phyloP scores from a whole-genome alignment of 2,888 invertebrate species.

The Orchesella flavescens region DNA sequence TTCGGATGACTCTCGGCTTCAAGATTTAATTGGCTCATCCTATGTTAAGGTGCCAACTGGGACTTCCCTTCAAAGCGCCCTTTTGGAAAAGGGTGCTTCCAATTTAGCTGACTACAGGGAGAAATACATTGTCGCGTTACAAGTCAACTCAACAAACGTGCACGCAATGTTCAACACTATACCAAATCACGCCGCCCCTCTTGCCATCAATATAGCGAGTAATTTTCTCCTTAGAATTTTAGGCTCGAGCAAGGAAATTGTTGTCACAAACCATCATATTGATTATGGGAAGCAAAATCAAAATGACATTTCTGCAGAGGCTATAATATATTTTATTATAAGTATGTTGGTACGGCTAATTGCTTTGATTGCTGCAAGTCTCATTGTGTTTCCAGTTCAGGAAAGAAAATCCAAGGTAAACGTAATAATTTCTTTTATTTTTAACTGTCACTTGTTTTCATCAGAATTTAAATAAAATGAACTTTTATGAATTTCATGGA shows the following conservation, averaged over 20 bases:
- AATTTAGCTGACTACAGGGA: too few relatives aligned
- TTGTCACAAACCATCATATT: not conserved
- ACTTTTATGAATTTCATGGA: too few relatives aligned
- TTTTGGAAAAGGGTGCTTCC: not conserved
- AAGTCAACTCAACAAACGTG: too few relatives aligned
- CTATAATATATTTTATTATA: conserved; percentile 12
- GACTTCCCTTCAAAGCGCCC: not conserved
- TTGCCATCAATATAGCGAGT: conserved; percentile 48
- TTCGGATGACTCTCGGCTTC: conserved; percentile 66
- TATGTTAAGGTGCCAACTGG: conserved; percentile 56
- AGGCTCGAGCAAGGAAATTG: too few relatives aligned
- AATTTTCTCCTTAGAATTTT: too few relatives aligned
- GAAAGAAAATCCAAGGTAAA: conserved; percentile 68
- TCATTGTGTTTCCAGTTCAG: too few relatives aligned
- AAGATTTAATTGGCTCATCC: conserved; percentile 56
- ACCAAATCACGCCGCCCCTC: conserved; percentile 4
- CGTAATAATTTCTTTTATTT: not conserved
- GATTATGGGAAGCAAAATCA: too few relatives aligned
- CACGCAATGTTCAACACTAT: too few relatives aligned
- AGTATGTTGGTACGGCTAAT: conserved; percentile 61
- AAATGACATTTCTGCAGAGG: not conserved
- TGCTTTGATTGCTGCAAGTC: too few relatives aligned
- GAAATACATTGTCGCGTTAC: too few relatives aligned
- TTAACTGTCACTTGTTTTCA: conserved; percentile 44
- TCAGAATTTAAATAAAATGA: too few relatives aligned